phyloP scores from a whole-genome alignment of 2,113 vertebrate genomes.

The Cyrtonyx montezumae region DNA sequence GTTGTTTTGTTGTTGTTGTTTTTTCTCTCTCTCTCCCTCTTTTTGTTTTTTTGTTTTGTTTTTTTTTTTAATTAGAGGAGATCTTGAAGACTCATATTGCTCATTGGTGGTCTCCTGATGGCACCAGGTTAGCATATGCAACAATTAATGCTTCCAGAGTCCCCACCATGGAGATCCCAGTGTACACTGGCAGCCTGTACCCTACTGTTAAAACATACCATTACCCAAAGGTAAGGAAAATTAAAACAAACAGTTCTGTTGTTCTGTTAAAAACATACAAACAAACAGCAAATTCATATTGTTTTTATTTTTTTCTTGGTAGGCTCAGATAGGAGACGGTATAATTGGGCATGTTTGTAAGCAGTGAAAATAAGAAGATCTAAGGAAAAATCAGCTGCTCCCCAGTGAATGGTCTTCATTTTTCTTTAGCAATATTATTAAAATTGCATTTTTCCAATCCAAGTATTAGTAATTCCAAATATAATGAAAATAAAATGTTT shows the following conservation, averaged over 20 bases:
- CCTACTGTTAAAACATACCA: constrained; percentile 89
- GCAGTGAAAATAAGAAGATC: neutral
- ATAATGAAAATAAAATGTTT: neutral
- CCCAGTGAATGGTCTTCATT: neutral
- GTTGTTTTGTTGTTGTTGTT: neutral
- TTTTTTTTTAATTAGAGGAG: constrained; percentile 84
- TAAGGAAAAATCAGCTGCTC: neutral
- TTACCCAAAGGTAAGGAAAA: constrained; percentile 91
- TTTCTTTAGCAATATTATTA: neutral
- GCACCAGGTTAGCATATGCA: constrained; percentile 91
- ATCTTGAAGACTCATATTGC: constrained; percentile 92
- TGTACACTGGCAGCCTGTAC: constrained; percentile 88
- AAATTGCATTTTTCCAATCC: neutral
- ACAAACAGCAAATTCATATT: neutral
- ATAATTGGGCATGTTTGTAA: neutral
- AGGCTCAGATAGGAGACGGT: neutral
- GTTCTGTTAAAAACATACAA: neutral
- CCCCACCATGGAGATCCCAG: constrained; percentile 92
- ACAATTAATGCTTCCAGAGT: constrained; percentile 95
- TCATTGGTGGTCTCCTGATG: constrained; percentile 98
- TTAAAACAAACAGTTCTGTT: neutral
- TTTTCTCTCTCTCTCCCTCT: neutral
- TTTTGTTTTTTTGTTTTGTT: neutral
- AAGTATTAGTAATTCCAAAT: neutral
- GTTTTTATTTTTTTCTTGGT: neutral